Evolutionary conservation across 2,888 invertebrate genomes (phyloP).

Genomic region (Cheiracanthium punctorium): DNA sequence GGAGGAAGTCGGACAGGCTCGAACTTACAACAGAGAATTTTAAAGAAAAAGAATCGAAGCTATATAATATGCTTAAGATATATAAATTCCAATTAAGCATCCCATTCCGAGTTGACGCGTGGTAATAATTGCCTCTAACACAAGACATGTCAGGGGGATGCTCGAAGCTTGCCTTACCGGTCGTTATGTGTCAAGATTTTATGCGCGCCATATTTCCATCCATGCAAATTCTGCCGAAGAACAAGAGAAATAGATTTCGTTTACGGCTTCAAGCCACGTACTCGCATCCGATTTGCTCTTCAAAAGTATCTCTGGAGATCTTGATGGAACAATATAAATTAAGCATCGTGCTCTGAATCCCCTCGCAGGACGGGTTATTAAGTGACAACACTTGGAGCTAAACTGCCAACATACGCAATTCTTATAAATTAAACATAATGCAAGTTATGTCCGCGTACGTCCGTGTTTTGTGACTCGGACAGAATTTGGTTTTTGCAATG

Average conservation of each 20-base stretch:
- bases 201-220: neutral
- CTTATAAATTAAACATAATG: slow-evolving; percentile 17
- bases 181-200: slow-evolving; percentile 4
- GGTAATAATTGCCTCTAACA: neutral
- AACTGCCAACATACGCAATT: neutral
- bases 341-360: neutral
- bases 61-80: neutral
- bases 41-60: neutral
- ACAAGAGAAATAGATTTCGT: neutral
- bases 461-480: no score
- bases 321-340: slow-evolving; percentile 43
- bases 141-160: neutral
- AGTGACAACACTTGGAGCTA: neutral
- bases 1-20: no score
- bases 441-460: no score
- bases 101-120: neutral
- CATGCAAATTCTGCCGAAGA: neutral
- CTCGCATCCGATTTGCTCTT: slow-evolving; percentile 30
- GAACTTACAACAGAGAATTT: neutral
- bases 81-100: slow-evolving; percentile 3
- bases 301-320: neutral
- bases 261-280: slow-evolving; percentile 36
- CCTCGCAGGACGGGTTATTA: neutral
- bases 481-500: no score
- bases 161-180: neutral